Conservation (phyloP, 2,113 vertebrate genomes). For the Hyaena hyaena region DNA sequence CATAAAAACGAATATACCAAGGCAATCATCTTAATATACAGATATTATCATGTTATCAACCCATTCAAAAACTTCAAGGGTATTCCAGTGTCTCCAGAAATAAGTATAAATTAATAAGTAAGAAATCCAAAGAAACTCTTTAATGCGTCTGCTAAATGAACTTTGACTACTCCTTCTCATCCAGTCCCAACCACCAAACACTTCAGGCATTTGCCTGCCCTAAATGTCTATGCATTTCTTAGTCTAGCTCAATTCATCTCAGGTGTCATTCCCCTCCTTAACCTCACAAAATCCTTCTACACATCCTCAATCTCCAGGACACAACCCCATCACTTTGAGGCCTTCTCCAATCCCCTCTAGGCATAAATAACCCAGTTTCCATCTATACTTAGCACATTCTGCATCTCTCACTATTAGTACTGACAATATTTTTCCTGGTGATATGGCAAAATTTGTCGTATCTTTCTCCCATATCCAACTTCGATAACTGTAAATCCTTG, state of each 20-base stretch:
- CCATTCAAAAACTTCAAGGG: conserved; percentile 11
- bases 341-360: neutral
- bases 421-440: neutral
- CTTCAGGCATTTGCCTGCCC: neutral
- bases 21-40: conserved; percentile 5
- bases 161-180: neutral
- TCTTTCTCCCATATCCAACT: neutral
- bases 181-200: neutral
- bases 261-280: neutral
- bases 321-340: neutral
- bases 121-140: neutral
- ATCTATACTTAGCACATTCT: neutral
- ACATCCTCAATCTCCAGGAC: neutral
- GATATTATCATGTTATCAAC: neutral
- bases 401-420: neutral
- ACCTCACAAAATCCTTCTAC: neutral
- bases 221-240: neutral
- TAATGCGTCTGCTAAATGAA: neutral
- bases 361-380: neutral
- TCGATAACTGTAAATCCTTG: neutral
- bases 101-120: neutral
- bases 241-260: neutral
- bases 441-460: neutral
- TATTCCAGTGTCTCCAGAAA: neutral
- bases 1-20: conserved; percentile 24